These are phyloP conservation scores for Patella caerulea DNA, from an alignment of 2,888 invertebrate genomes.

Conservation along the genomic window DNA sequence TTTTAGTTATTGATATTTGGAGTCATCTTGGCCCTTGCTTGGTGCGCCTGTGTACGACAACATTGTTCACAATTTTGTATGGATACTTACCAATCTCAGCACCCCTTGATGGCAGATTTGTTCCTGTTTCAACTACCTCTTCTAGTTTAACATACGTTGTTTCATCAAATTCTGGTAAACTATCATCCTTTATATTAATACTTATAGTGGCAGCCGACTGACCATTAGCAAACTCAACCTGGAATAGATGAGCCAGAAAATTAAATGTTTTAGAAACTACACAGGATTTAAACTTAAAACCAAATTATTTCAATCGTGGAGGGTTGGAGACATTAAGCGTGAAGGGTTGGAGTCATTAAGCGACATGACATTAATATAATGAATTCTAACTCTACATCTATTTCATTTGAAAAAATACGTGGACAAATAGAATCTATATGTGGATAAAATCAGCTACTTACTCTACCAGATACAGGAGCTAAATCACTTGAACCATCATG, in stretches of 20 bases:
- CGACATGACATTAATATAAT: neutral
- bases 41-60: too few species aligned
- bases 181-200: constrained; percentile 64
- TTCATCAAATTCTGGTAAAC: constrained; percentile 63
- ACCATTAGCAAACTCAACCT: constrained; percentile 66
- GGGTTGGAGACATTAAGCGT: neutral
- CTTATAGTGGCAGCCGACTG: constrained; percentile 59
- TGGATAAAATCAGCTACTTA: constrained; percentile 33
- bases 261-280: neutral
- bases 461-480: constrained; percentile 60
- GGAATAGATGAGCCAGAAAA: constrained; percentile 17
- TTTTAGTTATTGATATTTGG: too few species aligned
- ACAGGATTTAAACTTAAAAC: neutral
- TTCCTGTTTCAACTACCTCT: constrained; percentile 56
- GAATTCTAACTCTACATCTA: neutral
- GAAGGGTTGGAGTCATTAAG: neutral
- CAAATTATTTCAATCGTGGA: neutral
- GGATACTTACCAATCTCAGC: constrained; percentile 59
- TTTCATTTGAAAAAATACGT: neutral
- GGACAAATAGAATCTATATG: too few species aligned
- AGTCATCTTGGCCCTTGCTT: too few species aligned
- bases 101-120: constrained; percentile 51
- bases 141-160: constrained; percentile 60
- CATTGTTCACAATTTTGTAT: too few species aligned
- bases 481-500: constrained; percentile 64